Percentiles rank a stretch among this genome's conserved stretches.
phyloP scores from a whole-genome alignment of 2,888 invertebrate genomes.

The Tetranychus piercei region DNA sequence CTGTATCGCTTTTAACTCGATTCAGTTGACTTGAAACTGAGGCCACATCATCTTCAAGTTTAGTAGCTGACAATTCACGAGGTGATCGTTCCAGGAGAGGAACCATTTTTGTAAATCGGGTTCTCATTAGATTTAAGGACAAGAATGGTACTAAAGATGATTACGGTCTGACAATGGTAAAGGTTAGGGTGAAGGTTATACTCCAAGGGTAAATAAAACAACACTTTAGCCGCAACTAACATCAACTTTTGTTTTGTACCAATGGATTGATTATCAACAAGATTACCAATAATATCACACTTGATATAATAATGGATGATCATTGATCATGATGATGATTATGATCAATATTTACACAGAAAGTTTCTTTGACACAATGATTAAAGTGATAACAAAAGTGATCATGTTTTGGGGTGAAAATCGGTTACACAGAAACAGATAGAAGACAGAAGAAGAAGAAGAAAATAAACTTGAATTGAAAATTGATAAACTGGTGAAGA shows the following conservation, averaged over 20 bases:
- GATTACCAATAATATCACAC: too few species aligned
- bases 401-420: too few species aligned
- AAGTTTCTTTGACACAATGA: too few species aligned
- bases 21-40: not conserved
- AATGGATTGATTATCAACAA: not conserved
- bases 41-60: not conserved
- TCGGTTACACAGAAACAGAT: not conserved
- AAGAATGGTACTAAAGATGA: not conserved
- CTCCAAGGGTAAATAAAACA: not conserved
- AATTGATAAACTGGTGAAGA: too few species aligned
- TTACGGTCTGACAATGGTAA: not conserved
- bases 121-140: not conserved
- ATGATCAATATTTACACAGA: too few species aligned
- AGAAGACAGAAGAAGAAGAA: too few species aligned
- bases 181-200: too few species aligned
- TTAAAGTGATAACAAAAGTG: too few species aligned
- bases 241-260: not conserved
- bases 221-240: not conserved
- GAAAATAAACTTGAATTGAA: too few species aligned
- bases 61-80: not conserved
- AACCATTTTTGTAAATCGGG: not conserved
- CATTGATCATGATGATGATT: too few species aligned
- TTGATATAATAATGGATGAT: too few species aligned
- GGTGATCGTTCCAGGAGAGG: constrained; percentile 3
- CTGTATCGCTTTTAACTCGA: not conserved